Evolutionary conservation across 2,888 invertebrate species (phyloP).

Genomic region (Copidosoma aretas): DNA sequence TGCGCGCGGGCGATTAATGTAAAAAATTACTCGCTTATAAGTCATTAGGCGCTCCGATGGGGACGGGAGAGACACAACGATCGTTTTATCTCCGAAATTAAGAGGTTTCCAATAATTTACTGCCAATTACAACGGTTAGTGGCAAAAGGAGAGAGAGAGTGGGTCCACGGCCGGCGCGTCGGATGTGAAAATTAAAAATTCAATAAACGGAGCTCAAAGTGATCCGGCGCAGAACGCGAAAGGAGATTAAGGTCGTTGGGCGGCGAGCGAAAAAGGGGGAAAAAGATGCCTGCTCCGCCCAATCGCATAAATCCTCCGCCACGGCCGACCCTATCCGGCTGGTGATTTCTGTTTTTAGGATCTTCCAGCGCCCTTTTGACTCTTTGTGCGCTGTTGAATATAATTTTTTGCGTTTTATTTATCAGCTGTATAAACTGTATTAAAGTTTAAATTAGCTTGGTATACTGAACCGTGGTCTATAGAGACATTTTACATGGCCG

Average conservation of each 20-base stretch:
- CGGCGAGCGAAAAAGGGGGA: slow-evolving; percentile 4
- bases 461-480: too few species aligned
- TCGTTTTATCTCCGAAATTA: slow-evolving; percentile 24
- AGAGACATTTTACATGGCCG: too few species aligned
- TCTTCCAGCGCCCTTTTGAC: too few species aligned
- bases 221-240: slow-evolving; percentile 17
- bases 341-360: too few species aligned
- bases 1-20: background rate
- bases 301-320: slow-evolving; percentile 29
- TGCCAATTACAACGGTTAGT: slow-evolving; percentile 21
- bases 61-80: background rate
- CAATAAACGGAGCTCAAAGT: slow-evolving; percentile 30
- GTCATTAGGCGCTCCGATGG: background rate
- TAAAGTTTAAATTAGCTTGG: too few species aligned
- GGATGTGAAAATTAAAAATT: slow-evolving; percentile 30
- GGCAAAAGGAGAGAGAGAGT: background rate
- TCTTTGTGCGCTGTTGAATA: too few species aligned
- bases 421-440: too few species aligned
- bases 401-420: too few species aligned
- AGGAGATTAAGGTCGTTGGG: slow-evolving; percentile 28
- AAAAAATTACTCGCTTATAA: background rate
- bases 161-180: background rate
- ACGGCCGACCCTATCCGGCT: background rate
- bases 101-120: slow-evolving; percentile 35
- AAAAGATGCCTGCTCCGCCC: slow-evolving; percentile 20